Base-by-base conservation (phyloP, 2,113 vertebrate species). In the Puma concolor region DNA sequence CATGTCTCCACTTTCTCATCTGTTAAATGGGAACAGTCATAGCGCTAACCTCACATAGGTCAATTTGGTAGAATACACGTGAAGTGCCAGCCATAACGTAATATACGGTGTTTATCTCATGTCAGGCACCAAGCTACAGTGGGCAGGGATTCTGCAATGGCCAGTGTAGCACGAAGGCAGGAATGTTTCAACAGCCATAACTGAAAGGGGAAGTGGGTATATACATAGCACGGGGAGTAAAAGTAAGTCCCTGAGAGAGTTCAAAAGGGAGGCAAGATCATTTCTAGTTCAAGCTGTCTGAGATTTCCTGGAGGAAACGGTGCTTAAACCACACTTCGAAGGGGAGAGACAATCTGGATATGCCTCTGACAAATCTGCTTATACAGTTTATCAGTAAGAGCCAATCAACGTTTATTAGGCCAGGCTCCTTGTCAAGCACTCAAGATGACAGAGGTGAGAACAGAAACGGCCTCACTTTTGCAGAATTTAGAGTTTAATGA, bases 191-290 rank as follows among this genome's bases (percentile, higher is more conserved):
- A 71, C 50, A 36, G 11, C 50, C 19, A 4, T 6, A 2, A 48
- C 9, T 7, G 23, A 63, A 36, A 80, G 33, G 33, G 69, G 16
- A 15, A 41, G 41, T 19, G 9, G 16, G 41, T 9, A 2, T 7
- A 36, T 0, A 2, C 4, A 21, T 2, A 63, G 9, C 5, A 9
- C 0, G 0, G 31, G 77, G 15, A 29, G 29, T 41, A 52, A 31
- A 90, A 80, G 77, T 23, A n/a, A 93, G 67, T 1, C 57, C 52
- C 33, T 12, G 7, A 52, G 4, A 10, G 12, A 54, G 60, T 60
- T 83, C 52, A 27, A 81, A 76, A 71, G 44, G 48, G 16, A 92
- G 41, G 50, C 57, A 57, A 54, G 36, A n/a, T 66, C 33, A 27
- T 5, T 19, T 87, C 33, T 52, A 72, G 63, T 48, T 57, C 29